A percentile compares a stretch with the other conserved stretches of the same genome.
These are phyloP conservation scores for Melanerpes aurifrons DNA, from an alignment of 2,113 vertebrate genomes.

Conservation along the genomic window DNA sequence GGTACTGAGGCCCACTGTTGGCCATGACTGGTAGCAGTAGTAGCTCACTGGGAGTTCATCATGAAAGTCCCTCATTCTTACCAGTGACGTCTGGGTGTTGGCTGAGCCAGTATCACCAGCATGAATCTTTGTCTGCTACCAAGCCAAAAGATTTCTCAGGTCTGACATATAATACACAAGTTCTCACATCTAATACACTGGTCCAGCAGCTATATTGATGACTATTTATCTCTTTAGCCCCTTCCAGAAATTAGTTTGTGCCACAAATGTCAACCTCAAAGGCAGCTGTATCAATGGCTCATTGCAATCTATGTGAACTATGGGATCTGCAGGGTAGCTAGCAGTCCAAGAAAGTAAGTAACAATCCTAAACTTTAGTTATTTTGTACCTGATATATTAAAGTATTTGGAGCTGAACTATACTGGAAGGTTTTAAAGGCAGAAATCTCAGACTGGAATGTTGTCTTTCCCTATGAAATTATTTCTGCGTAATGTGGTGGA, in stretches of 20 bases:
- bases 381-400: neutral
- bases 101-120: neutral
- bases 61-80: neutral
- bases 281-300: neutral
- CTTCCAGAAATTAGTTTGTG: neutral
- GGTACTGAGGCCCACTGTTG: neutral
- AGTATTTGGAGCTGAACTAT: neutral
- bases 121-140: neutral
- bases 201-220: neutral
- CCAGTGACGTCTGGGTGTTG: neutral
- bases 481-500: neutral
- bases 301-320: neutral
- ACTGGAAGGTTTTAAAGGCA: neutral
- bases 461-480: neutral
- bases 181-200: neutral
- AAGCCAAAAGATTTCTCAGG: neutral
- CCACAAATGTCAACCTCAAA: neutral
- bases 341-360: neutral
- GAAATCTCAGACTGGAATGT: neutral
- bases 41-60: neutral
- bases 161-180: neutral
- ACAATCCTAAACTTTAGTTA: neutral
- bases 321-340: neutral
- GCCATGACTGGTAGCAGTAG: neutral
- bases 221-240: neutral